Conservation (phyloP, 2,797 vertebrate genomes). For the Podarcis siculus region DNA sequence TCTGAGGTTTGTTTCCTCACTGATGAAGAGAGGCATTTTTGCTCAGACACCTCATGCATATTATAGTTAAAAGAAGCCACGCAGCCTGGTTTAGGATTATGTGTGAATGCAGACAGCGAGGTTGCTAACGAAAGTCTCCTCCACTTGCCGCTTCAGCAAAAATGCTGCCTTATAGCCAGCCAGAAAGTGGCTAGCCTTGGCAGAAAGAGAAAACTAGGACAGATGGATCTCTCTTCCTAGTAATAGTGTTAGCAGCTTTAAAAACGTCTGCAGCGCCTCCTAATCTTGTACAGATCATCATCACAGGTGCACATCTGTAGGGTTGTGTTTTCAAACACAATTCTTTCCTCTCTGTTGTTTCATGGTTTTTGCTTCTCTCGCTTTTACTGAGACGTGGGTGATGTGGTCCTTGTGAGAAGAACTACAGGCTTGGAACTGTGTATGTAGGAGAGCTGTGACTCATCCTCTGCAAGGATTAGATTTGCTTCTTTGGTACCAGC, state of each 20-base stretch:
- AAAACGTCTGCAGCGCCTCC: background rate
- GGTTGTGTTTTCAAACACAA: background rate
- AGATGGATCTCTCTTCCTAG: background rate
- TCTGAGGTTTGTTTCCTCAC: background rate
- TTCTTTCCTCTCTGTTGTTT: background rate
- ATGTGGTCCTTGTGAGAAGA: background rate
- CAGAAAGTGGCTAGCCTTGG: background rate
- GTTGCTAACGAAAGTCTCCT: background rate
- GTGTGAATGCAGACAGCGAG: background rate
- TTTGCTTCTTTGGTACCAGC: conserved; percentile 2
- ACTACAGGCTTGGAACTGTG: background rate
- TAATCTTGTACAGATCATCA: conserved; percentile 1
- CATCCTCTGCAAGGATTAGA: conserved; percentile 9
- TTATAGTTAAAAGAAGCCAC: background rate
- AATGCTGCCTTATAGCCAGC: background rate
- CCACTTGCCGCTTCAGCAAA: background rate
- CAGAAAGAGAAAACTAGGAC: background rate
- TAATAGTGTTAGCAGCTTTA: background rate
- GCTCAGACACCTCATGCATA: background rate
- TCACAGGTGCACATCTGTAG: background rate
- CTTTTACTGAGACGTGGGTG: background rate
- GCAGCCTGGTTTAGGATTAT: background rate
- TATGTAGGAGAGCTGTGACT: conserved; percentile 19
- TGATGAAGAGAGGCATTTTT: background rate
- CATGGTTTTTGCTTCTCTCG: background rate